A percentile compares a stretch with the other conserved stretches of the same genome.
Conservation (phyloP, 2,797 vertebrate genomes). For the Cuculus canorus region DNA sequence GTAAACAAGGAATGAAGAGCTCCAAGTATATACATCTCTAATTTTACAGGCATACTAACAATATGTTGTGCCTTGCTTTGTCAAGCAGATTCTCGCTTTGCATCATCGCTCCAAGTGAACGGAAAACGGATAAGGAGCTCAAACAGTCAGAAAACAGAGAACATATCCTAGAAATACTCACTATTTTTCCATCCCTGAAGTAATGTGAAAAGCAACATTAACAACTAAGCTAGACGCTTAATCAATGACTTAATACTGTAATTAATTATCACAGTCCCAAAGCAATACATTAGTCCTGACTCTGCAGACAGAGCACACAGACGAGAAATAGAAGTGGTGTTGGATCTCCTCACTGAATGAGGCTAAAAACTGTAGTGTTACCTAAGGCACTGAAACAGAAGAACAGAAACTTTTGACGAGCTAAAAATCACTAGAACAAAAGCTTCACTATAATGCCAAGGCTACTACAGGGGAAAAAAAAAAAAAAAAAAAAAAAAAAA, state of each 20-base stretch:
- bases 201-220: neutral
- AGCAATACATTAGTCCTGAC: neutral
- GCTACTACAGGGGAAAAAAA: too few relatives aligned
- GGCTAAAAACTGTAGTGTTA: neutral
- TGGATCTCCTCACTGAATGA: neutral
- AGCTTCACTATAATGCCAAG: conserved; percentile 19
- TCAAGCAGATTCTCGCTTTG: neutral
- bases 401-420: conserved; percentile 3
- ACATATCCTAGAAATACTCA: neutral
- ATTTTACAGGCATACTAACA: neutral
- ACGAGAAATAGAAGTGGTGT: neutral
- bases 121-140: neutral
- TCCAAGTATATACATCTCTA: neutral
- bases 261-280: neutral
- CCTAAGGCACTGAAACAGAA: neutral
- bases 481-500: neutral
- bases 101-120: neutral
- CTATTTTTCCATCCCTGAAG: neutral
- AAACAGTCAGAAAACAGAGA: neutral
- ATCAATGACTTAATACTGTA: neutral
- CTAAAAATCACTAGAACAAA: conserved; percentile 37
- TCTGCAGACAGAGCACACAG: neutral
- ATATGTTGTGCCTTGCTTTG: too few relatives aligned
- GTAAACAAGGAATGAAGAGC: neutral
- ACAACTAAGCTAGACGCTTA: neutral